Conservation (phyloP, 37 sponge, comb jelly and placozoan genomes). For the Halichondria panicea region DNA sequence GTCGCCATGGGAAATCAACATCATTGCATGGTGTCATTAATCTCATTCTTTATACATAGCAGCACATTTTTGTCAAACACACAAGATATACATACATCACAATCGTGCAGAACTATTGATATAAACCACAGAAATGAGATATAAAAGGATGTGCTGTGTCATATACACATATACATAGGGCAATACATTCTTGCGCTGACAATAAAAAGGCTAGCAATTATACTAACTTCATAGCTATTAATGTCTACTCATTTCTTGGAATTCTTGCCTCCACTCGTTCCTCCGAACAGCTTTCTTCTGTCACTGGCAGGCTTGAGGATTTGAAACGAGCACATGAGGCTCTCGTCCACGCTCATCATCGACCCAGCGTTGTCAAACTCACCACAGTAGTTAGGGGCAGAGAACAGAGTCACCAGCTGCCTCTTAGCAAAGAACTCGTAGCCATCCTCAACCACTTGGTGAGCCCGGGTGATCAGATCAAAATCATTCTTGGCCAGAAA, state of each 20-base stretch:
- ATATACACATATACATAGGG: background rate
- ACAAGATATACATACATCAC: background rate
- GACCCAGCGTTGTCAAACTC: constrained; percentile 98
- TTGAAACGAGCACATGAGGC: constrained; percentile 97
- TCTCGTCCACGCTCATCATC: constrained; percentile 98
- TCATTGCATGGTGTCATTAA: no score
- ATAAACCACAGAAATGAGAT: background rate
- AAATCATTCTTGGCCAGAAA: constrained; percentile 95
- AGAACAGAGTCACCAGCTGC: constrained; percentile 94
- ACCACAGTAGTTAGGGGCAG: constrained; percentile 97
- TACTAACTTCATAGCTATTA: background rate
- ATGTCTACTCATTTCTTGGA: background rate
- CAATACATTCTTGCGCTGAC: background rate
- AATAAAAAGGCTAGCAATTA: background rate
- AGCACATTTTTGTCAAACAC: no score
- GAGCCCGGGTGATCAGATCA: constrained; percentile 98
- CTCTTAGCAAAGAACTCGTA: constrained; percentile 98
- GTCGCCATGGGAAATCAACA: no score
- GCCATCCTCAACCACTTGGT: constrained; percentile 98
- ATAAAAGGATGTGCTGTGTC: background rate
- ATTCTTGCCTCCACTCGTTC: constrained; percentile 1
- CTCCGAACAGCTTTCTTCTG: constrained; percentile 46
- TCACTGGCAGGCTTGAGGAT: constrained; percentile 81
- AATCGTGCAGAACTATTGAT: background rate
- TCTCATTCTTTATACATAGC: no score